Conservation (phyloP, 2,113 vertebrate species). For the Amblyornis subalaris region DNA sequence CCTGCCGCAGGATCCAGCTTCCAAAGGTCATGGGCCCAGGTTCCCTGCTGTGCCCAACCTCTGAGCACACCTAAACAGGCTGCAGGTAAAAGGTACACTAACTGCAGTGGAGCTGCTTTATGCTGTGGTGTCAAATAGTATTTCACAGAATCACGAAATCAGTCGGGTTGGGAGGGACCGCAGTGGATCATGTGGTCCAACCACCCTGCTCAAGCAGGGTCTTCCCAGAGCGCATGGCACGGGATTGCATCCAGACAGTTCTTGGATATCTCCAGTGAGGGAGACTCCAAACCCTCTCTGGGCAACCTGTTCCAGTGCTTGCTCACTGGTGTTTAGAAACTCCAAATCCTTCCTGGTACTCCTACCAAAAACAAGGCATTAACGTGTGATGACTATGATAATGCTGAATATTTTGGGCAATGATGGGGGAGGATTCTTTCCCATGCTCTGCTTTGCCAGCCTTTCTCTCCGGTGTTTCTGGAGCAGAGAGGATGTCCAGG, state of each 20-base stretch:
- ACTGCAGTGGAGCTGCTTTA: neutral
- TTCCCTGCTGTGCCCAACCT: neutral
- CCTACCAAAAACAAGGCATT: neutral
- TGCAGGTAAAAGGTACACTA: neutral
- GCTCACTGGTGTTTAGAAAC: neutral
- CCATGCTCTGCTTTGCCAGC: neutral
- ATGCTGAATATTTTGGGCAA: fast-evolving
- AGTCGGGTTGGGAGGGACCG: neutral
- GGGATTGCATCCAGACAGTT: neutral
- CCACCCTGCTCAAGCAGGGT: neutral
- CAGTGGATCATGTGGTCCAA: fast-evolving
- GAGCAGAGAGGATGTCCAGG: neutral
- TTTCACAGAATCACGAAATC: neutral
- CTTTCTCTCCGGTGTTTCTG: neutral
- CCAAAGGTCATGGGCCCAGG: fast-evolving
- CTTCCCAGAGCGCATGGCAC: neutral
- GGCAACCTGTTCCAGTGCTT: neutral
- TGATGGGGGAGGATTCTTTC: neutral
- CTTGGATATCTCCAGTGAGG: neutral
- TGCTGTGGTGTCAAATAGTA: neutral
- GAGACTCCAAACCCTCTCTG: neutral
- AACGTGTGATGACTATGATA: neutral
- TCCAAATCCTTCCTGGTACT: neutral
- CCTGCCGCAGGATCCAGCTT: neutral
- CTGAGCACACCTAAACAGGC: neutral